Conservation (phyloP, 2,797 vertebrate species). For the Mormyrus hasselquistii region DNA sequence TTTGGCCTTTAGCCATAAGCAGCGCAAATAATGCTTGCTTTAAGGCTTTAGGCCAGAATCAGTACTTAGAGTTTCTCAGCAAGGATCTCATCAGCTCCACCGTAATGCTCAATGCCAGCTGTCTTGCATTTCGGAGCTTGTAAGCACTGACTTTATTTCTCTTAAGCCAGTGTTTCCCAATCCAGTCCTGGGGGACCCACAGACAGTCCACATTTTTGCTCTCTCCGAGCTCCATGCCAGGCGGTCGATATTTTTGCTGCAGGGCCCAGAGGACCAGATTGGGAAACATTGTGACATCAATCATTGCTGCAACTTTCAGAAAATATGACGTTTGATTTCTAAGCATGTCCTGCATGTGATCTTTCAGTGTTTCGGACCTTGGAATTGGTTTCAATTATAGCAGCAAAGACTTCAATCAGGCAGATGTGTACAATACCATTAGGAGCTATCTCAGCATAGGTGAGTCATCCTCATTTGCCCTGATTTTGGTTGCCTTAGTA, state of each 20-base stretch:
- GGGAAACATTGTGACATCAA: background rate
- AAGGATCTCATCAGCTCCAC: conserved; percentile 45
- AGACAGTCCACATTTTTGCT: background rate
- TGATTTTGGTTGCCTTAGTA: background rate
- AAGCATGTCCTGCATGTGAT: conserved; percentile 19
- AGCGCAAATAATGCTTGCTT: conserved; percentile 52
- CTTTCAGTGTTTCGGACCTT: conserved; percentile 50
- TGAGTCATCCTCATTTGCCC: conserved; percentile 25
- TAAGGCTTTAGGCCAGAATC: conserved; percentile 25
- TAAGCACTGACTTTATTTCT: conserved; percentile 36
- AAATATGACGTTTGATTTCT: background rate
- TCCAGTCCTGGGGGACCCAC: background rate
- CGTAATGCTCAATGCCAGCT: conserved; percentile 43
- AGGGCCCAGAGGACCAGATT: background rate
- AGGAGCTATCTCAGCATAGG: conserved; percentile 53
- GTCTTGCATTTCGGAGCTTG: conserved; percentile 59
- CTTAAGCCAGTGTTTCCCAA: background rate
- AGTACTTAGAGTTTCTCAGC: conserved; percentile 54
- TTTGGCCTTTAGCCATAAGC: conserved; percentile 55
- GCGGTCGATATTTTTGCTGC: background rate
- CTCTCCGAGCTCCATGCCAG: background rate
- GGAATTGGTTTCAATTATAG: conserved; percentile 44
- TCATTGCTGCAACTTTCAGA: background rate
- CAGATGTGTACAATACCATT: conserved; percentile 52
- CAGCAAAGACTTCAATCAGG: conserved; percentile 34